Evolutionary conservation across 2,888 invertebrate species (phyloP).

Genomic region (Metopia argyrocephala): DNA sequence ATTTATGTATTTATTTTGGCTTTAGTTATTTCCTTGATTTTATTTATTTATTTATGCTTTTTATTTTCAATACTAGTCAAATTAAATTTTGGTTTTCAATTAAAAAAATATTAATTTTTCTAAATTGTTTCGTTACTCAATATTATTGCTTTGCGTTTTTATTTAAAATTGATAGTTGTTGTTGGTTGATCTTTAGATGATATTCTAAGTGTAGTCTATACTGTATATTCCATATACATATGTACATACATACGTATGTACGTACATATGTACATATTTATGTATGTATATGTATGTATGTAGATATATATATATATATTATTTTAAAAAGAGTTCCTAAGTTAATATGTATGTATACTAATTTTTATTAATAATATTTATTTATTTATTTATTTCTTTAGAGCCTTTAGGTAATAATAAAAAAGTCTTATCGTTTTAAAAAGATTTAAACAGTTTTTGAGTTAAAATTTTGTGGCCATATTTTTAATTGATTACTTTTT

Average conservation of each 20-base stretch:
- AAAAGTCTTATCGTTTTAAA: conserved; percentile 53
- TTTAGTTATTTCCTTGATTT: conserved; percentile 4
- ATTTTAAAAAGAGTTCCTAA: conserved; percentile 43
- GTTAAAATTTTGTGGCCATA: conserved; percentile 34
- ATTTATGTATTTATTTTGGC: conserved; percentile 23
- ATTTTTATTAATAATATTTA: conserved; percentile 16
- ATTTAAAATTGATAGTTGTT: conserved; percentile 10
- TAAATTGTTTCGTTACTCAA: conserved; percentile 52
- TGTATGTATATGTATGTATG: conserved; percentile 18
- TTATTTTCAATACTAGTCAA: conserved; percentile 31
- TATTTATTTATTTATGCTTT: conserved; percentile 5
- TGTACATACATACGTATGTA: conserved; percentile 21
- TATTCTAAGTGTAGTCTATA: conserved; percentile 39
- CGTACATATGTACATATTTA: conserved; percentile 36
- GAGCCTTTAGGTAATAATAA: conserved; percentile 49
- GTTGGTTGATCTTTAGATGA: conserved; percentile 6
- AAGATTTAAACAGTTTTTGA: conserved; percentile 32
- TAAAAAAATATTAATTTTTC: conserved; percentile 24
- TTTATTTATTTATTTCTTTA: conserved; percentile 7
- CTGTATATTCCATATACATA: conserved; percentile 23
- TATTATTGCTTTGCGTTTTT: conserved; percentile 63
- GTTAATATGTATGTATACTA: too few relatives aligned
- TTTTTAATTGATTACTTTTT: conserved; percentile 11
- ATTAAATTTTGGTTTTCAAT: conserved; percentile 20
- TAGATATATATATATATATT: conserved; percentile 30